These are phyloP conservation scores for Metopia argyrocephala DNA, from an alignment of 2,888 invertebrate genomes.

Conservation along the genomic window DNA sequence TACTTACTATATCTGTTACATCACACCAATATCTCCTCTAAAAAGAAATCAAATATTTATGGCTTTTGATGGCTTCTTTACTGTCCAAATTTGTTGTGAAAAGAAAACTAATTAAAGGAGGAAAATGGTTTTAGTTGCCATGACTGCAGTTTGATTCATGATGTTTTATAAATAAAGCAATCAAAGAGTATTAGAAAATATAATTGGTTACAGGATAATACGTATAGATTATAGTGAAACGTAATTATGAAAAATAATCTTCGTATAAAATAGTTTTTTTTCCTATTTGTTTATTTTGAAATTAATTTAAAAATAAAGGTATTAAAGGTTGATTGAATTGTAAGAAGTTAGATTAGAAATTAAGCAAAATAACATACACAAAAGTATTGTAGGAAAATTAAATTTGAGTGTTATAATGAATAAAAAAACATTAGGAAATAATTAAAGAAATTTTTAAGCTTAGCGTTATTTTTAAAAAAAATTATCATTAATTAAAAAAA, in stretches of 20 bases:
- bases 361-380: no score
- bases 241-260: background rate
- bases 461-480: no score
- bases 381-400: no score
- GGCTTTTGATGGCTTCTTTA: background rate
- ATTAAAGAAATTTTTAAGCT: no score
- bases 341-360: no score
- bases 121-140: background rate
- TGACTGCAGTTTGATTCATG: background rate
- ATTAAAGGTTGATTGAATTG: no score
- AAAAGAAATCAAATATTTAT: conserved; percentile 28
- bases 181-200: conserved; percentile 17
- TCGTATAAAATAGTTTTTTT: no score
- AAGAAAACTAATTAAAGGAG: conserved; percentile 15
- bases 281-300: no score
- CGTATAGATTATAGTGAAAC: conserved; percentile 19
- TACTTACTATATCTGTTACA: no score
- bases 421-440: no score
- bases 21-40: background rate
- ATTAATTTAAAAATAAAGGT: background rate
- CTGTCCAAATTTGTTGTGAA: background rate
- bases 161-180: background rate
- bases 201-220: conserved; percentile 36
- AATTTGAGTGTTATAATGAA: no score
- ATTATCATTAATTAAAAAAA: no score